These are phyloP conservation scores for Eutrigla gurnardus DNA, from an alignment of 2,797 vertebrate genomes.

Conservation along the genomic window DNA sequence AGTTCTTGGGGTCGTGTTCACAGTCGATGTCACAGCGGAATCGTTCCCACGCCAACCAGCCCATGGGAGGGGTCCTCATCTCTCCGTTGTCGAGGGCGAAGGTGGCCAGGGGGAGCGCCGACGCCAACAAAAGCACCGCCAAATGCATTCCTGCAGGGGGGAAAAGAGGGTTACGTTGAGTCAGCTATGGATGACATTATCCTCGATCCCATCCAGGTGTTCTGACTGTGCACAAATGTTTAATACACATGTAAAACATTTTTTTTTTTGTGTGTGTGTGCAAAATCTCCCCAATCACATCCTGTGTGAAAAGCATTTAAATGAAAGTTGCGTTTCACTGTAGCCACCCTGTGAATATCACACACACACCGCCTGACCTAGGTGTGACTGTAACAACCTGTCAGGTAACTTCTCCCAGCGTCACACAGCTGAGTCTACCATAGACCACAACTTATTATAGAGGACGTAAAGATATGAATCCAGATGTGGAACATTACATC, in stretches of 20 bases:
- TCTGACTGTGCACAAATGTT: not conserved
- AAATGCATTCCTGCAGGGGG: slow-evolving; percentile 65
- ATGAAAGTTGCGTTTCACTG: not conserved
- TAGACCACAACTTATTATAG: rapidly evolving
- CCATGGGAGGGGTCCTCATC: slow-evolving; percentile 93
- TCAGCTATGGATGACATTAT: too few relatives aligned
- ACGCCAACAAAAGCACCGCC: slow-evolving; percentile 33
- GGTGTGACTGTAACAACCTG: slow-evolving; percentile 46
- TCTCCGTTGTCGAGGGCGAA: slow-evolving; percentile 90
- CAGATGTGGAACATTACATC: not conserved
- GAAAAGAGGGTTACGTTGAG: too few relatives aligned
- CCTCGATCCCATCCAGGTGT: not conserved
- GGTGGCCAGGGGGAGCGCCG: slow-evolving; percentile 56
- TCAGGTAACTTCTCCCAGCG: slow-evolving; percentile 13
- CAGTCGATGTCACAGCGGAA: slow-evolving; percentile 93
- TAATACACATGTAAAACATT: too few relatives aligned
- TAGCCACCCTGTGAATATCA: not conserved
- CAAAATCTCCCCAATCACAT: not conserved
- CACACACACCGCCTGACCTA: slow-evolving; percentile 12
- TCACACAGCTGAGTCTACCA: slow-evolving; percentile 35
- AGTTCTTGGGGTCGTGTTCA: slow-evolving; percentile 88
- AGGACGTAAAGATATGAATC: not conserved
- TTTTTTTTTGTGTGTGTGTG: not conserved
- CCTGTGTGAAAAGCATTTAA: not conserved
- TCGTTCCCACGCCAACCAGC: slow-evolving; percentile 96